Conservation (phyloP, 2,113 vertebrate species). For the Lamprotornis superbus region DNA sequence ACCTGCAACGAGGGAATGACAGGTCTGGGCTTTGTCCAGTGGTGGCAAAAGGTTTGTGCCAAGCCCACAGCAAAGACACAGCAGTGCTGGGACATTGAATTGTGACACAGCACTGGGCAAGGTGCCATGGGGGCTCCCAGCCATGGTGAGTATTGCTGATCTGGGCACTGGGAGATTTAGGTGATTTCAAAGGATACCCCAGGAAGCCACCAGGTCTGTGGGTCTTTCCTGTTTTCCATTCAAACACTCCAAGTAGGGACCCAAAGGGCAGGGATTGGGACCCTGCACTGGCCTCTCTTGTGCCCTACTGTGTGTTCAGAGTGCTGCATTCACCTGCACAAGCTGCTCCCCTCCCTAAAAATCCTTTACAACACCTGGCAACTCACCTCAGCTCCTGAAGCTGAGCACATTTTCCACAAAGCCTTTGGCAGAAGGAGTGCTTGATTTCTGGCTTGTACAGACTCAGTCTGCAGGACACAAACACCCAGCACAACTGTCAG, state of each 20-base stretch:
- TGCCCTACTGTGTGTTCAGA: not conserved
- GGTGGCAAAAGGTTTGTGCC: not conserved
- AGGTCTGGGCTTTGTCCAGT: not conserved
- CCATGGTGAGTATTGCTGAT: fast-evolving
- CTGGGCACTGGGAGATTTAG: not conserved
- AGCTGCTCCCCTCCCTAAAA: not conserved
- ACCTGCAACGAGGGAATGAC: slow-evolving; percentile 38
- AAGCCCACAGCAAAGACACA: not conserved
- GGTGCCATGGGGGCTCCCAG: not conserved
- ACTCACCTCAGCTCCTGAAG: slow-evolving; percentile 82
- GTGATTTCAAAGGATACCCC: not conserved
- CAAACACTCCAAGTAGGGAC: not conserved
- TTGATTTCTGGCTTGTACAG: slow-evolving; percentile 48
- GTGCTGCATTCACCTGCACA: not conserved
- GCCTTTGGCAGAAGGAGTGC: not conserved
- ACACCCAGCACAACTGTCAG: not conserved
- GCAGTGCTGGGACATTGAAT: not conserved
- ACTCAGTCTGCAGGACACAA: slow-evolving; percentile 66
- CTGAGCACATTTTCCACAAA: slow-evolving; percentile 60
- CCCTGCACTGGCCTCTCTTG: not conserved
- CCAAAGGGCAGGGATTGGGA: not conserved
- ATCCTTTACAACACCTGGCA: not conserved
- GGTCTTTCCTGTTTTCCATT: not conserved
- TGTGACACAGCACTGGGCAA: not conserved
- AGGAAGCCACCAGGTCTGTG: not conserved